A percentile compares a stretch with the other conserved stretches of the same genome.
phyloP scores from a whole-genome alignment of 2,888 invertebrate genomes.

The Stenotaenia linearis region DNA sequence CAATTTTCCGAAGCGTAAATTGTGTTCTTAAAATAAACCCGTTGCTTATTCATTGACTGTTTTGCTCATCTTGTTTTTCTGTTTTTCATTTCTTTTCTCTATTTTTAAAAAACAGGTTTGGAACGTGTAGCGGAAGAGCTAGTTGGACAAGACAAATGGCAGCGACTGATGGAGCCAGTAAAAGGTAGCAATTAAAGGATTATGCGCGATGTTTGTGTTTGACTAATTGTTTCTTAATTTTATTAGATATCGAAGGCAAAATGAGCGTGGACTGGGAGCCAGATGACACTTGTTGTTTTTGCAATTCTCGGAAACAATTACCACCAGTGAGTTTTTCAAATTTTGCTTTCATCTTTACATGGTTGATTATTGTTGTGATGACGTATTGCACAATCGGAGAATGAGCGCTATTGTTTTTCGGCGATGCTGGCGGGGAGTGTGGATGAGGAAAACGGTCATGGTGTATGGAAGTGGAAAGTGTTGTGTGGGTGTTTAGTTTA shows the following conservation, averaged over 20 bases:
- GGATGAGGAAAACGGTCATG: conserved; percentile 10
- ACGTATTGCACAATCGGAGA: conserved; percentile 13
- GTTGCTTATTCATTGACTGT: background rate
- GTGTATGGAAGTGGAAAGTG: background rate
- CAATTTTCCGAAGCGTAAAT: no score
- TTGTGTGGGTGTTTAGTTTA: conserved; percentile 16
- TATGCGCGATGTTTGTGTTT: background rate
- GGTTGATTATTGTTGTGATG: background rate
- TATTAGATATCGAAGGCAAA: conserved; percentile 37
- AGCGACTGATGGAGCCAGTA: conserved; percentile 38
- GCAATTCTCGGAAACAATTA: conserved; percentile 38
- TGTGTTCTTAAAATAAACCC: no score
- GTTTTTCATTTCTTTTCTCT: background rate
- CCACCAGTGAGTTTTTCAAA: conserved; percentile 37
- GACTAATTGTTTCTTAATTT: background rate
- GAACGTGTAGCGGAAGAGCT: conserved; percentile 41
- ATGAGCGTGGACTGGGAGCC: conserved; percentile 39
- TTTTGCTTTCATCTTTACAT: background rate
- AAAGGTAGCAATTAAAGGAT: conserved; percentile 27
- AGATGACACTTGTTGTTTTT: conserved; percentile 39
- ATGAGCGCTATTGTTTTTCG: conserved; percentile 6
- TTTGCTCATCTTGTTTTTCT: background rate
- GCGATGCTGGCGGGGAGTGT: background rate
- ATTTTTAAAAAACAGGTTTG: conserved; percentile 37
- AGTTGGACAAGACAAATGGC: conserved; percentile 41